These are phyloP conservation scores for Diachasma alloeum DNA, from an alignment of 1,140 invertebrate genomes.

Conservation along the genomic window DNA sequence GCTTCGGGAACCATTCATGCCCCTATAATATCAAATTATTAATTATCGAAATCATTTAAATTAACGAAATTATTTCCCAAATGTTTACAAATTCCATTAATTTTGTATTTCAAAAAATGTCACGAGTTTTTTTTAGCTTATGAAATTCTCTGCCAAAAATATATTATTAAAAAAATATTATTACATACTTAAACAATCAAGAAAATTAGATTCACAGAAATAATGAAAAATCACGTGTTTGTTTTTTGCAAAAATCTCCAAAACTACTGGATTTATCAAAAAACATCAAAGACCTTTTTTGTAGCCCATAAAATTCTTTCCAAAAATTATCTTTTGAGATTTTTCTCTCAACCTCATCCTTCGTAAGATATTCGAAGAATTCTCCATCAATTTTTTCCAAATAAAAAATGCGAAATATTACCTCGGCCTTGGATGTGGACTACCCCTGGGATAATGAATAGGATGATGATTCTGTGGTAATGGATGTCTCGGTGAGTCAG, in stretches of 20 bases:
- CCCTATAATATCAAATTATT: slow-evolving; percentile 50
- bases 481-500: slow-evolving; percentile 71
- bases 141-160: not conserved
- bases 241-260: not conserved
- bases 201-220: too few species aligned
- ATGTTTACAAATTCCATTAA: not conserved
- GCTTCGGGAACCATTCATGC: slow-evolving; percentile 72
- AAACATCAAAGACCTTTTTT: not conserved
- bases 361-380: too few species aligned
- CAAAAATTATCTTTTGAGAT: not conserved
- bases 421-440: slow-evolving; percentile 79
- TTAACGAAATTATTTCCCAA: not conserved
- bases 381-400: too few species aligned
- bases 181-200: too few species aligned
- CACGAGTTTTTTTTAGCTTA: not conserved
- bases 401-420: slow-evolving; percentile 41
- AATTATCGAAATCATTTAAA: slow-evolving; percentile 11
- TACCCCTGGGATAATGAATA: slow-evolving; percentile 75
- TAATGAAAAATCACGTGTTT: too few species aligned
- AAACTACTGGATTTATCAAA: too few species aligned
- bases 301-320: not conserved
- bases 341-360: not conserved
- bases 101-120: not conserved
- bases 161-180: too few species aligned
- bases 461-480: slow-evolving; percentile 63